These are phyloP conservation scores for Acrocephalus scirpaceus DNA, from an alignment of 2,797 vertebrate species.

Conservation along the genomic window DNA sequence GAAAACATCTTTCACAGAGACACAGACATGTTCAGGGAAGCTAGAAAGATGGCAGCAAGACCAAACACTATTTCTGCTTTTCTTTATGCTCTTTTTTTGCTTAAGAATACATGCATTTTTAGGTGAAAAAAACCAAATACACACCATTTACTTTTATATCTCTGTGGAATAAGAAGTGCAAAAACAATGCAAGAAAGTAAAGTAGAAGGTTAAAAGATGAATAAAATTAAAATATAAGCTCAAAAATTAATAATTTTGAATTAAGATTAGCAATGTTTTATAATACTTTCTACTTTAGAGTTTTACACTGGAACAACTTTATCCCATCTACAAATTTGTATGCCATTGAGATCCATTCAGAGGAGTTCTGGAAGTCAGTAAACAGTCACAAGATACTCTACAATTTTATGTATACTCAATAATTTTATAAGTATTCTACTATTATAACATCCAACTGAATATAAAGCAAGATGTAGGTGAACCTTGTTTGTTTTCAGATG, in stretches of 20 bases:
- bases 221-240: background rate
- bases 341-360: background rate
- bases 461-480: background rate
- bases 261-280: background rate
- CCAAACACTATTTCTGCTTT: background rate
- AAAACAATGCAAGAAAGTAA: background rate
- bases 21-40: background rate
- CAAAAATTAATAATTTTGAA: background rate
- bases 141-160: background rate
- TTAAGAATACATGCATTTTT: rapidly evolving
- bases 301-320: background rate
- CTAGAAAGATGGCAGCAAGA: background rate
- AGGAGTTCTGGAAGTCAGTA: background rate
- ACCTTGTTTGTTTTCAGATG: background rate
- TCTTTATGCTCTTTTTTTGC: background rate
- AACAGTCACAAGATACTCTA: background rate
- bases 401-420: background rate
- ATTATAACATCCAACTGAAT: background rate
- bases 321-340: background rate
- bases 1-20: background rate
- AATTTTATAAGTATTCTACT: background rate
- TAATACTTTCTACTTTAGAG: background rate
- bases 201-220: background rate
- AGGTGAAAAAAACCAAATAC: rapidly evolving
- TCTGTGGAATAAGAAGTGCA: background rate